These are phyloP conservation scores for Amphimedon queenslandica DNA, from an alignment of 37 sponge, comb jelly and placozoan genomes.

Conservation along the genomic window DNA sequence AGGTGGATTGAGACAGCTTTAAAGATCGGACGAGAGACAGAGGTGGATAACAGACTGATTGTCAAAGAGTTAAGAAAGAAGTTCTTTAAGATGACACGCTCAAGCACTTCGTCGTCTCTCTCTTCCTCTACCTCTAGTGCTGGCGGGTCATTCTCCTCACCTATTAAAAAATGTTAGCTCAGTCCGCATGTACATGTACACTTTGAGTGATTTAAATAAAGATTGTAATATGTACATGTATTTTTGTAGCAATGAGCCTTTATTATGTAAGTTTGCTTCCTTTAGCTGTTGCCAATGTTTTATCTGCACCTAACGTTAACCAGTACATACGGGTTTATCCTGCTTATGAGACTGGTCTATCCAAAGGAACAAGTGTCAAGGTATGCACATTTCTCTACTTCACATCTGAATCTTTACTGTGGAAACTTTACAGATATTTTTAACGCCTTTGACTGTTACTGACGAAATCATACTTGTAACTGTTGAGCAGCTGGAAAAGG, in stretches of 20 bases:
- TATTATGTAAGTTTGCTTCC: neutral
- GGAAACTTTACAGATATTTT: constrained; percentile 25
- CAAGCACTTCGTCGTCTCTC: neutral
- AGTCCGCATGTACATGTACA: neutral
- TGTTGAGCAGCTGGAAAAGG: constrained; percentile 52
- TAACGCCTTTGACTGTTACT: constrained; percentile 28
- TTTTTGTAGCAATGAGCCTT: neutral
- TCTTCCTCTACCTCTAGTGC: neutral
- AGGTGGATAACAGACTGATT: constrained; percentile 2
- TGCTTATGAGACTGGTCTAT: constrained; percentile 65
- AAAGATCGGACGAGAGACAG: constrained; percentile 41
- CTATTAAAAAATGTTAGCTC: neutral
- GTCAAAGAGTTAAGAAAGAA: neutral
- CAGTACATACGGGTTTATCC: constrained; percentile 55
- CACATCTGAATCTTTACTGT: neutral
- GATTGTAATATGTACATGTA: neutral
- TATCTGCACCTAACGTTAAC: neutral
- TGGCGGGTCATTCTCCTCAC: neutral
- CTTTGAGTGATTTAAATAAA: neutral
- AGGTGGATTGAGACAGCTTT: constrained; percentile 70
- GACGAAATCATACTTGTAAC: constrained; percentile 46
- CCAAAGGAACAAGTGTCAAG: constrained; percentile 78
- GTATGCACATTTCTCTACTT: constrained; percentile 25
- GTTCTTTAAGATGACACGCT: neutral
- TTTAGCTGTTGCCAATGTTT: neutral